Percentiles rank a stretch among this genome's conserved stretches.
These are phyloP conservation scores for Agonopterix subpropinquella DNA, from an alignment of 2,888 invertebrate species.

Conservation along the genomic window DNA sequence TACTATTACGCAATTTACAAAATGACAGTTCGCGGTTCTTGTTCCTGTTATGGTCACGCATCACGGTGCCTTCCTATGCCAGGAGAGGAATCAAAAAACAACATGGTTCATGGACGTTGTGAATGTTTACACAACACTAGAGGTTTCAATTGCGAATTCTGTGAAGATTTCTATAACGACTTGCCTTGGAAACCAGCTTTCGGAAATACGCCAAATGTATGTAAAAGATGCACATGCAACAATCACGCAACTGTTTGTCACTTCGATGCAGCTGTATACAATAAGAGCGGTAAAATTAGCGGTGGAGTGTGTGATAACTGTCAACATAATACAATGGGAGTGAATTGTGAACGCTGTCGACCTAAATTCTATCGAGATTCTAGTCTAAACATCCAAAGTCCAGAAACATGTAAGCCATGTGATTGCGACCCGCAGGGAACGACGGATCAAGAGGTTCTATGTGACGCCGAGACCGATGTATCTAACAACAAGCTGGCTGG, in stretches of 20 bases:
- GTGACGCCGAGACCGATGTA: constrained; percentile 91
- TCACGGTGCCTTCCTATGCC: constrained; percentile 88
- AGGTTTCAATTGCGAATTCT: constrained; percentile 96
- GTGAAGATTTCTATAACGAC: constrained; percentile 98
- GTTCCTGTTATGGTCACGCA: constrained; percentile 99
- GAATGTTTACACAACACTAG: constrained; percentile 98
- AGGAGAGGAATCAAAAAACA: constrained; percentile 82
- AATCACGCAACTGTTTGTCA: constrained; percentile 95
- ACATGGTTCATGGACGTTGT: constrained; percentile 98
- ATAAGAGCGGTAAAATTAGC: constrained; percentile 91
- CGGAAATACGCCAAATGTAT: constrained; percentile 94
- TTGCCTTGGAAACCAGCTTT: constrained; percentile 98
- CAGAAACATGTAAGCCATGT: constrained; percentile 93
- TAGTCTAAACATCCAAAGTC: constrained; percentile 87
- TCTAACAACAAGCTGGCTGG: constrained; percentile 90
- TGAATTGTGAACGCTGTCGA: constrained; percentile 97
- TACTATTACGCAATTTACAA: constrained; percentile 99
- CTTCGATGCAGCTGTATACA: constrained; percentile 95
- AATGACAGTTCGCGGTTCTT: constrained; percentile 98
- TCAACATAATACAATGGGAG: constrained; percentile 96
- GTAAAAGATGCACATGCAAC: constrained; percentile 96
- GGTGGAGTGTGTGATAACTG: constrained; percentile 99
- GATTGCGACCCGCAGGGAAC: constrained; percentile 94
- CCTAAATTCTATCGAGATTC: constrained; percentile 95
- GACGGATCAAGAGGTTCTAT: constrained; percentile 90